Evolutionary conservation across 2,888 invertebrate genomes (phyloP), one percentile per base, ranked within the genome.

Genomic region (Atrina japonica): DNA sequence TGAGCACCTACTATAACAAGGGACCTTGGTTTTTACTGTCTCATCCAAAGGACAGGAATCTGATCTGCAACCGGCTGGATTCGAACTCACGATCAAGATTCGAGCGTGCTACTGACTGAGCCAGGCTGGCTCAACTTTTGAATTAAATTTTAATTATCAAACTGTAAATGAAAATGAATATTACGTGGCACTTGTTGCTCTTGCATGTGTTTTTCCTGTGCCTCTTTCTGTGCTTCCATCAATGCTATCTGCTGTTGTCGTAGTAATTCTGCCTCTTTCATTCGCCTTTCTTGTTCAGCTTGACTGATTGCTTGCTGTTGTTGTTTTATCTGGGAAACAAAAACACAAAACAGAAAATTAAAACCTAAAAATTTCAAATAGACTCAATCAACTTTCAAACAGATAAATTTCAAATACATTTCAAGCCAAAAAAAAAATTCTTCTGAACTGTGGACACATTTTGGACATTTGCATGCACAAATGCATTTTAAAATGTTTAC

Each of bases 241-340:
- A 88, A 66, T 18, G 85, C 86, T 40, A 83, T 71, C 74, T 86
- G 85, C 76, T 88, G 86, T 76, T 83, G 83, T 23, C 83, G 74
- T 65, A 84, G 71, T 40, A 87, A 67, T 72, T 86, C 83, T 25
- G 80, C 83, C 66, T 81, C 81, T 18, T 77, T 81, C 47, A 76
- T 66, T 21, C 78, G 66, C 6, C 79, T 66, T 16, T 79, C 81
- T 21, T 73, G 74, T 52, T 81, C 81, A 61, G 77, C 78, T 53
- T 81, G 75, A 65, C 77, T 75, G 3, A 81, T 76, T 11, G 81
- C 81, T 50, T 75, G 70, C 45, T 73, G 76, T 66, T 81, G 78
- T 35, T 78, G 70, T 27, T 67, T 52, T 47, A 35, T 41, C 58
- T 59, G 35, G 11, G 11, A 35, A 35, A 60, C 25, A 60, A 23